Conservation (phyloP, 2,888 invertebrate species). For the Troides helena region DNA sequence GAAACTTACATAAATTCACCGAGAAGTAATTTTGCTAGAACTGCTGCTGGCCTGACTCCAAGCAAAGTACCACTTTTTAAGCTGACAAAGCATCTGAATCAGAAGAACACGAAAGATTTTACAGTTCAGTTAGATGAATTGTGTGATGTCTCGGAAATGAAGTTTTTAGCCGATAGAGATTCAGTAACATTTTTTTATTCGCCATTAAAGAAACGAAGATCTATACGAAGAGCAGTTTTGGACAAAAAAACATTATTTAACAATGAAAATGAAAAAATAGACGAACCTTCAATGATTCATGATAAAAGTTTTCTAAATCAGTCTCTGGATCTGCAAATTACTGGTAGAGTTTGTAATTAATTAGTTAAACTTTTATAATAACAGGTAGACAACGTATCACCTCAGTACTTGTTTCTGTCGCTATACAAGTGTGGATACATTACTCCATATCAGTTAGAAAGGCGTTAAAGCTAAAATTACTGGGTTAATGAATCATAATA, state of each 20-base stretch:
- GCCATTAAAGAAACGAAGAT: slow-evolving; percentile 54
- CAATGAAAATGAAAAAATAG: slow-evolving; percentile 35
- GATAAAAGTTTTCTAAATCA: slow-evolving; percentile 52
- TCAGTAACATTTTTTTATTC: slow-evolving; percentile 60
- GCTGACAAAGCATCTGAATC: slow-evolving; percentile 56
- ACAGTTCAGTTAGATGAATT: slow-evolving; percentile 62
- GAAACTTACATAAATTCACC: slow-evolving; percentile 57
- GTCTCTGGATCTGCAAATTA: slow-evolving; percentile 62
- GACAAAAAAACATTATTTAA: slow-evolving; percentile 44
- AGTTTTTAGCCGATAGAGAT: slow-evolving; percentile 43
- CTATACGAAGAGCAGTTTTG: slow-evolving; percentile 60
- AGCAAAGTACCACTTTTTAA: slow-evolving; percentile 54
- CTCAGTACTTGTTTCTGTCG: no score
- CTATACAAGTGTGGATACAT: no score
- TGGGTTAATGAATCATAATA: no score
- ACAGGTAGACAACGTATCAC: no score
- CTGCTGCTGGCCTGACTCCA: slow-evolving; percentile 51
- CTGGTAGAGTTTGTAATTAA: slow-evolving; percentile 49
- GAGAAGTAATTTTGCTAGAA: slow-evolving; percentile 60
- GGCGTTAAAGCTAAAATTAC: no score
- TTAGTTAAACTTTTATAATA: no score
- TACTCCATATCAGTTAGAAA: no score
- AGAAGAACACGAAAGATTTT: slow-evolving; percentile 49
- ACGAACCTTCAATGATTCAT: slow-evolving; percentile 31
- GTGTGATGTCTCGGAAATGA: slow-evolving; percentile 47